Evolutionary conservation across 1,140 invertebrate genomes (phyloP).

Genomic region (Seison nebaliae): DNA sequence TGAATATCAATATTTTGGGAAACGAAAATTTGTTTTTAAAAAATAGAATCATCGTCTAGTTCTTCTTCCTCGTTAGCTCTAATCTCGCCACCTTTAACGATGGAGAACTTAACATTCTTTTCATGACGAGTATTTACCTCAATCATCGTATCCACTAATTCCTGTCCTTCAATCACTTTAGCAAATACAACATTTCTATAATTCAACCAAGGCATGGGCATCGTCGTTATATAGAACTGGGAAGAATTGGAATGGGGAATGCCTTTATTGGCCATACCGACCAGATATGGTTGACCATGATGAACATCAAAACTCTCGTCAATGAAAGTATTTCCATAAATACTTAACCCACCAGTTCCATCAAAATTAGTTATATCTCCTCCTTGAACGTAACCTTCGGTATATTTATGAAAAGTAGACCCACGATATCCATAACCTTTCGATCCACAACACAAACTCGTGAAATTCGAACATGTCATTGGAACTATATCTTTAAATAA

Average conservation of each 20-base stretch:
- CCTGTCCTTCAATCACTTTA: slow-evolving; percentile 25
- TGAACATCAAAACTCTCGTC: slow-evolving; percentile 27
- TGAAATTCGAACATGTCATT: slow-evolving; percentile 68
- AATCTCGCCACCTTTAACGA: no score
- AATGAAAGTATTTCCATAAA: slow-evolving; percentile 19
- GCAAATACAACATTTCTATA: slow-evolving; percentile 28
- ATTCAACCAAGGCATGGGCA: slow-evolving; percentile 24
- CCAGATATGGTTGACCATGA: slow-evolving; percentile 22
- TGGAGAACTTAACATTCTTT: no score
- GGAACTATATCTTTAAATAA: slow-evolving; percentile 54
- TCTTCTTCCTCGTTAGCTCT: no score
- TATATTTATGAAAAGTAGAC: slow-evolving; percentile 18
- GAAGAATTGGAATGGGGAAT: slow-evolving; percentile 24
- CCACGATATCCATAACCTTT: slow-evolving; percentile 17
- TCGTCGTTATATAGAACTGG: slow-evolving; percentile 27
- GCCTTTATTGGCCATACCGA: slow-evolving; percentile 28
- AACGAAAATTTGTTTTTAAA: no score
- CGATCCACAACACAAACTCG: slow-evolving; percentile 50
- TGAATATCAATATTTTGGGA: no score
- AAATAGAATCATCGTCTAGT: no score
- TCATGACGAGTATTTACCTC: no score
- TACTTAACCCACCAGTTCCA: slow-evolving; percentile 27
- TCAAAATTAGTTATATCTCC: no score
- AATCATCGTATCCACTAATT: slow-evolving; percentile 20
- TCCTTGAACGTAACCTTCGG: slow-evolving; percentile 27